A percentile compares a stretch with the other conserved stretches of the same genome.
phyloP scores from a whole-genome alignment of 1,140 invertebrate species.

The Apolygus lucorum region DNA sequence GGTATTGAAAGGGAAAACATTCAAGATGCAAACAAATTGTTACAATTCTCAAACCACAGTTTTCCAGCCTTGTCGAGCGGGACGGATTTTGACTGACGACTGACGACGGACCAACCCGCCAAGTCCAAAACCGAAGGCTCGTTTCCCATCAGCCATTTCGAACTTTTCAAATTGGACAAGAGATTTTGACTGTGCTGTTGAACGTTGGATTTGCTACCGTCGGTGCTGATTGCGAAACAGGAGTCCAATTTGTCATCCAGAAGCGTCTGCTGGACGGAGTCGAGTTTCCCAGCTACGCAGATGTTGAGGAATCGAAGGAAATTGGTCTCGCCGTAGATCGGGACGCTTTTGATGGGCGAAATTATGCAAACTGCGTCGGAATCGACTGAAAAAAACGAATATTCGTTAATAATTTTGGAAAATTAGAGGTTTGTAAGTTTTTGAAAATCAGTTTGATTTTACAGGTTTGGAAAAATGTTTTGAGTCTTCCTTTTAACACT shows the following conservation, averaged over 20 bases:
- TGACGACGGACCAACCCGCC: slow-evolving; percentile 23
- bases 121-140: slow-evolving; percentile 8
- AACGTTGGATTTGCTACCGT: neutral
- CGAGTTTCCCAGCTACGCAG: neutral
- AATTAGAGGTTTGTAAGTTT: too few relatives aligned
- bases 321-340: slow-evolving; percentile 19
- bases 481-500: too few relatives aligned
- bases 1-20: too few relatives aligned
- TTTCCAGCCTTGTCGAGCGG: neutral
- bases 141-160: slow-evolving; percentile 18
- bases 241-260: slow-evolving; percentile 18
- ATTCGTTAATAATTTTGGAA: too few relatives aligned
- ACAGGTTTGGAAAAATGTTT: too few relatives aligned
- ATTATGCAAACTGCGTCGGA: slow-evolving; percentile 11
- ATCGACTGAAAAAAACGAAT: slow-evolving; percentile 12
- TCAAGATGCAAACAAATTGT: neutral
- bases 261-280: neutral
- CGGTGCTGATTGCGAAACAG: slow-evolving; percentile 6
- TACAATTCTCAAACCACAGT: neutral
- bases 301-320: slow-evolving; percentile 18
- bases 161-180: slow-evolving; percentile 1
- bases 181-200: neutral
- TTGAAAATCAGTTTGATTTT: too few relatives aligned
- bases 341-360: slow-evolving; percentile 17
- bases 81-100: neutral